Evolutionary conservation across 2,113 vertebrate genomes (phyloP).

Genomic region (Sciurus niger): DNA sequence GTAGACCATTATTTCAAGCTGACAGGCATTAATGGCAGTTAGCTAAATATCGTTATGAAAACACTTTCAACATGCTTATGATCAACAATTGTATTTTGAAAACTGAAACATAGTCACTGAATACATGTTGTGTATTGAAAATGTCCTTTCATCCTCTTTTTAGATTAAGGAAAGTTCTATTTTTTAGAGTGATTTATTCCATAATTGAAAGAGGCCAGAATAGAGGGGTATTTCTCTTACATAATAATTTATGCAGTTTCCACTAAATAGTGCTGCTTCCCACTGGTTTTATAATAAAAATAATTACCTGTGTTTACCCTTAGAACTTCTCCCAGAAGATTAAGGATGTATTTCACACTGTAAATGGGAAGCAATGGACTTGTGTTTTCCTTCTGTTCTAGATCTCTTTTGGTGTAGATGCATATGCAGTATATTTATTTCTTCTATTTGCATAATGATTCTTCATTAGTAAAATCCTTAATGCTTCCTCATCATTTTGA

Average conservation of each 20-base stretch:
- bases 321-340: constrained; percentile 25
- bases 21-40: background rate
- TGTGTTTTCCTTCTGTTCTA: constrained; percentile 12
- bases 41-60: constrained; percentile 18
- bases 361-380: background rate
- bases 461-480: constrained; percentile 42
- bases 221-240: constrained; percentile 12
- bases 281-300: constrained; percentile 34
- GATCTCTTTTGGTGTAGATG: background rate
- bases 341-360: background rate
- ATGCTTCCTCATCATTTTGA: background rate
- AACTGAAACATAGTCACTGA: constrained; percentile 48
- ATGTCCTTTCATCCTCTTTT: constrained; percentile 18
- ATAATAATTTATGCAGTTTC: constrained; percentile 30
- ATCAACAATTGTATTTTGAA: background rate
- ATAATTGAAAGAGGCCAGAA: constrained; percentile 44
- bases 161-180: background rate
- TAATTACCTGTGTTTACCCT: constrained; percentile 27
- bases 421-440: background rate
- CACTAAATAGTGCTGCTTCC: constrained; percentile 26
- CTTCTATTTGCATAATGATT: background rate
- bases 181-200: constrained; percentile 33
- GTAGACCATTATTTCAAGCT: constrained; percentile 30
- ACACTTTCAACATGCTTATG: constrained; percentile 35
- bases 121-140: background rate